These are phyloP conservation scores for Campodea augens DNA, from an alignment of 1,140 invertebrate genomes.

Conservation along the genomic window DNA sequence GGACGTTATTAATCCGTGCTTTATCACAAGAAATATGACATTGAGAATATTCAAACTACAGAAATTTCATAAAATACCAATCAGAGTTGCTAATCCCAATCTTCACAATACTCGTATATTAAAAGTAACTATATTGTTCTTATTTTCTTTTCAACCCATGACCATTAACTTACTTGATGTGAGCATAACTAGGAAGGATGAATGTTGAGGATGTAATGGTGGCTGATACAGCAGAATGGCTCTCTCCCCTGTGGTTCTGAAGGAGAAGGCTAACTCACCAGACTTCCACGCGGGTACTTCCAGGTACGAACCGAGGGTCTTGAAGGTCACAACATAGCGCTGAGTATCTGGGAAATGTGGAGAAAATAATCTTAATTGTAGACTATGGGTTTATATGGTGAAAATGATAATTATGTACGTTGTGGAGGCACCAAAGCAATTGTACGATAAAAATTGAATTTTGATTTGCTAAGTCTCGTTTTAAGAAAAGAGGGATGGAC, in stretches of 20 bases:
- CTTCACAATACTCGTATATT: conserved; percentile 1
- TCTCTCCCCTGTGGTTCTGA: conserved; percentile 71
- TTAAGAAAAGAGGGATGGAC: too few species aligned
- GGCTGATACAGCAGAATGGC: conserved; percentile 79
- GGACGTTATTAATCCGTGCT: too few species aligned
- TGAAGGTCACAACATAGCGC: conserved; percentile 81
- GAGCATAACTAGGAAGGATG: conserved; percentile 72
- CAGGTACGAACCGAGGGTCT: conserved; percentile 74
- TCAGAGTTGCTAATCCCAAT: background rate
- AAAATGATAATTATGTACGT: conserved; percentile 1
- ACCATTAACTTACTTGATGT: conserved; percentile 24
- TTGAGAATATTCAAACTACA: too few species aligned
- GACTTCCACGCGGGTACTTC: conserved; percentile 79
- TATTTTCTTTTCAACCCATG: too few species aligned
- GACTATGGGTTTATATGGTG: background rate
- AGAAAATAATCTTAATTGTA: too few species aligned
- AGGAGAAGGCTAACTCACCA: conserved; percentile 79
- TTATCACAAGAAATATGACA: too few species aligned
- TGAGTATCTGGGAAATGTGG: conserved; percentile 79
- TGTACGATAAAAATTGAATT: too few species aligned
- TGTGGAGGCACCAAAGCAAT: too few species aligned
- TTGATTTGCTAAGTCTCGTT: too few species aligned
- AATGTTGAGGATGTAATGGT: conserved; percentile 65
- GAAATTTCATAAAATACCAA: too few species aligned
- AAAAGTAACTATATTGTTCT: conserved; percentile 2